Percentiles rank a stretch among this genome's conserved stretches.
Conservation (phyloP, 1,140 invertebrate genomes). For the Scaptomyza graminum region DNA sequence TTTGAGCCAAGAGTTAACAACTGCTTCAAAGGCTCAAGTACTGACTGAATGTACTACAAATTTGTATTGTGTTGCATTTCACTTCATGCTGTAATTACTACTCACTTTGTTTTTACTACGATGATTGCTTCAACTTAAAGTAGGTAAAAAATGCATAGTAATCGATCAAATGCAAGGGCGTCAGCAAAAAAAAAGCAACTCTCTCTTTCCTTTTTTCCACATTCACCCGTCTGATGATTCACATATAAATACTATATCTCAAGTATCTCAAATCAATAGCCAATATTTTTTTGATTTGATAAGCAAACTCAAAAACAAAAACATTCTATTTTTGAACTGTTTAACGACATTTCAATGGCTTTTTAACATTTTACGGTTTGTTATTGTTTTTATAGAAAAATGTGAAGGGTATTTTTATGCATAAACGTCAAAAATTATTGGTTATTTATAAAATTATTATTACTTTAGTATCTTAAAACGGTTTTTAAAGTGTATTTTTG, state of each 20-base stretch:
- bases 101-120: neutral
- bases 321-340: too few species aligned
- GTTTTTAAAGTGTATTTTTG: neutral
- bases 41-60: neutral
- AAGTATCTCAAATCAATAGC: neutral
- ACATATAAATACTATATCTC: conserved; percentile 15
- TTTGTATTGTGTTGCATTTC: neutral
- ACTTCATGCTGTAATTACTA: neutral
- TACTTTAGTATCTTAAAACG: too few species aligned
- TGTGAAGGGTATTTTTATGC: conserved; percentile 4
- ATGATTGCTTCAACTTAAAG: conserved; percentile 9
- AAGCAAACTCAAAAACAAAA: neutral
- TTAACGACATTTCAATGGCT: conserved; percentile 5
- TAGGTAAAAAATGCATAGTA: neutral
- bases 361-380: conserved; percentile 40
- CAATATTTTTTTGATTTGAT: neutral
- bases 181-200: neutral
- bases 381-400: conserved; percentile 17
- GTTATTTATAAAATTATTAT: neutral
- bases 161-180: conserved; percentile 28
- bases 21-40: neutral
- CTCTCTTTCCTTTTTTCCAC: conserved; percentile 10
- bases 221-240: conserved; percentile 35
- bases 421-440: neutral
- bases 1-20: conserved; percentile 6